Evolutionary conservation across 2,888 invertebrate species (phyloP).

Genomic region (Junonia oenone): DNA sequence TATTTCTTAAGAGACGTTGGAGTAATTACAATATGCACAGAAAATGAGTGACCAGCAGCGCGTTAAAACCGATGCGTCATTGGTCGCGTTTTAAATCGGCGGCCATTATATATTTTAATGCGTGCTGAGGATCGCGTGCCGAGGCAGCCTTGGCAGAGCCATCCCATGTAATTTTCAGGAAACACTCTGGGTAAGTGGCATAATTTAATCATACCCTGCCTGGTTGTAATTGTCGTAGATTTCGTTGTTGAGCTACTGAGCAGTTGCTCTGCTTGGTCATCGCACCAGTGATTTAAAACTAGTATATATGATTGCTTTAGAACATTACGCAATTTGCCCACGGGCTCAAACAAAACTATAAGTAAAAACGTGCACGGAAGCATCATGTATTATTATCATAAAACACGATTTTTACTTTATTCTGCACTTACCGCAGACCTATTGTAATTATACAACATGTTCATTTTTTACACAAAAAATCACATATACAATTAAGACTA

Average conservation of each 20-base stretch:
- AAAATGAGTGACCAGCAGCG: constrained; percentile 53
- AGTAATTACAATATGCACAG: constrained; percentile 48
- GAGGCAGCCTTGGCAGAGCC: constrained; percentile 69
- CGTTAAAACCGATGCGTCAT: constrained; percentile 75
- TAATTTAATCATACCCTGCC: constrained; percentile 78
- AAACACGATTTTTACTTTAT: not conserved
- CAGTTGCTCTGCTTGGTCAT: constrained; percentile 43
- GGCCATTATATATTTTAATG: constrained; percentile 58
- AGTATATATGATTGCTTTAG: constrained; percentile 41
- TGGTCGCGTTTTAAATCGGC: constrained; percentile 64
- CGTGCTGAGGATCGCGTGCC: constrained; percentile 74
- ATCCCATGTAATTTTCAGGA: constrained; percentile 79
- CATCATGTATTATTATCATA: not conserved
- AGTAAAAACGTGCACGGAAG: constrained; percentile 3
- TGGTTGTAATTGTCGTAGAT: constrained; percentile 69
- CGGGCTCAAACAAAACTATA: not conserved
- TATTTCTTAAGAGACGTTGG: constrained; percentile 38
- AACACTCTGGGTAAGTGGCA: constrained; percentile 73
- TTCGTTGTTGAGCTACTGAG: constrained; percentile 65
- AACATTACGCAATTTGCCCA: constrained; percentile 29
- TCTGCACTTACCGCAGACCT: not conserved
- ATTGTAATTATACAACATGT: not conserved
- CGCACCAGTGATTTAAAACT: constrained; percentile 34
- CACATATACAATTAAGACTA: not conserved
- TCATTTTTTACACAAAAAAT: not conserved